Evolutionary conservation across 2,113 vertebrate genomes (phyloP), one percentile per base, ranked within the genome.

Genomic region (Salminus brasiliensis): DNA sequence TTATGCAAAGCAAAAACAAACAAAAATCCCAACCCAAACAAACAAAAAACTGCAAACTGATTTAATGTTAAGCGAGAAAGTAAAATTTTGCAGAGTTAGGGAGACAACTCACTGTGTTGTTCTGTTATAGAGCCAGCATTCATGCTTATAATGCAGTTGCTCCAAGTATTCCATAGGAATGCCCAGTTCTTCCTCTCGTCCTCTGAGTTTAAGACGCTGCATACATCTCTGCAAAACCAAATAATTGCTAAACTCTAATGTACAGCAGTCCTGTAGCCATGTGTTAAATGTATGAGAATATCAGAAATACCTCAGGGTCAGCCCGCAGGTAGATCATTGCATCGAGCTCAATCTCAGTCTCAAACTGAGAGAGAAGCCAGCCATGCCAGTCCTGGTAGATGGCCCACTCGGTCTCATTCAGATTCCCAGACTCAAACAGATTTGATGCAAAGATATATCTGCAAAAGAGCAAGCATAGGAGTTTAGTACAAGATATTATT

Each of bases 331-430:
- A 96, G 88, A 96, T 94, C 52, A 96, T 94, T 68, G 90, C 95
- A 10, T 96, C 91, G 15, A 96, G 86, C 71, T 94, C 91, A 34
- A 95, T 74, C 23, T 94, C 87, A 0, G 85, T 55, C 83, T 94
- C 90, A 87, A 93, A 96, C 83, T 94, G 91, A 1, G 88, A 92
- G 66, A 95, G 84, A 67, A 95, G 84, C 96, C 95, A 96, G 0
- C 88, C 81, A 82, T 95, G 95, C 93, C 93, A 95, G 87, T 96
- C 95, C 85, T 95, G 93, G 74, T 96, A 96, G 41, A 96, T 88
- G 0, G 89, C 86, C 93, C 93, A 96, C 78, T 97, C 95, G 0
- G 92, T 94, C 84, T 96, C 95, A 4, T 90, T 93, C 30, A 96
- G 88, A 72, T 85, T 84, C 13, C 92, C 95, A 15, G 90, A 88